Evolutionary conservation across 2,888 invertebrate genomes (phyloP).

Genomic region (Nymphalis urticae): DNA sequence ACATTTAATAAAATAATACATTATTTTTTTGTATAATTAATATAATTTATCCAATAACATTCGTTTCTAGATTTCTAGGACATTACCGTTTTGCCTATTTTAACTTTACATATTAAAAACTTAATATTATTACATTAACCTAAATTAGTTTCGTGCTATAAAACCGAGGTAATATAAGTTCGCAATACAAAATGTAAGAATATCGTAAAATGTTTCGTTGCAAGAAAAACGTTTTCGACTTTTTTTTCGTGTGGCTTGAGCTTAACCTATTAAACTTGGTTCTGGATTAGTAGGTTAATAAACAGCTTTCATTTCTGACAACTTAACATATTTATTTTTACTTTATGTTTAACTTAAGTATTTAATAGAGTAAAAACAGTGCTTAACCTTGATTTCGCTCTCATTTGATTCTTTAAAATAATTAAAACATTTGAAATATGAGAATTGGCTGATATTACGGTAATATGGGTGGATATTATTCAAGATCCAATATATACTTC

Average conservation of each 20-base stretch:
- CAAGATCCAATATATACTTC: no score
- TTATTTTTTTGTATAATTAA: no score
- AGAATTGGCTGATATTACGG: no score
- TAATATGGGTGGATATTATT: no score
- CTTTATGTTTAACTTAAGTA: no score
- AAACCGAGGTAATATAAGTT: conserved; percentile 11
- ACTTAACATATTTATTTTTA: not conserved
- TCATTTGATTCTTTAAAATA: no score
- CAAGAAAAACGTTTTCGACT: conserved; percentile 13
- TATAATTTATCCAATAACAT: not conserved
- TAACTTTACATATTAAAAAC: not conserved
- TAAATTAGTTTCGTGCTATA: conserved; percentile 5
- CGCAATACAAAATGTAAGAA: conserved; percentile 12
- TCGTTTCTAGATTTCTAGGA: not conserved
- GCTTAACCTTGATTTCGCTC: no score
- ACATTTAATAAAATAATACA: no score
- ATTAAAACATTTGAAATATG: no score
- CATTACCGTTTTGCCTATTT: not conserved
- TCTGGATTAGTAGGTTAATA: conserved; percentile 17
- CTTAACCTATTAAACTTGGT: conserved; percentile 22
- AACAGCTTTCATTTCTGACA: conserved; percentile 11
- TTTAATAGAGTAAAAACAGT: no score
- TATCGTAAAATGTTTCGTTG: conserved; percentile 16
- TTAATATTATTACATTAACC: conserved; percentile 14
- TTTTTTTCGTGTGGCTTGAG: conserved; percentile 21